Evolutionary conservation across 2,888 invertebrate species (phyloP).

Genomic region (Erebia aethiops): DNA sequence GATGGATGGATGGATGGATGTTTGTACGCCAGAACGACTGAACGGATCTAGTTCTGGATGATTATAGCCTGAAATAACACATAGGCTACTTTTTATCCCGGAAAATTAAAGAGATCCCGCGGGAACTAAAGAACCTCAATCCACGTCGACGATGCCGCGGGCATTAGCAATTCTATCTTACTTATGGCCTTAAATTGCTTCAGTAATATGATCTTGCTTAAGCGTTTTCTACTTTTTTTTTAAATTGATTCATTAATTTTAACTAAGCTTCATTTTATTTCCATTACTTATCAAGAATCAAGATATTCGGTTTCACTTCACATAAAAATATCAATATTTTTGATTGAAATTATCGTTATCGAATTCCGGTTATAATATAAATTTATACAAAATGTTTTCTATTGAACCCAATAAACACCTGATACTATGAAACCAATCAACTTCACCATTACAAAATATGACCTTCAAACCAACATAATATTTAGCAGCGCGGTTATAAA

Average conservation of each 20-base stretch:
- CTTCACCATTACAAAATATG: constrained; percentile 9
- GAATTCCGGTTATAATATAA: background rate
- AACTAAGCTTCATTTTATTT: background rate
- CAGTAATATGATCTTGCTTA: background rate
- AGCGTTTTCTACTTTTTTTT: background rate
- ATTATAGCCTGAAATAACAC: too few relatives aligned
- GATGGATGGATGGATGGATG: too few relatives aligned
- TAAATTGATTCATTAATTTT: background rate
- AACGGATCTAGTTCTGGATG: too few relatives aligned
- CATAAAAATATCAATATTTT: constrained; percentile 1
- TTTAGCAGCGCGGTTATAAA: constrained; percentile 3
- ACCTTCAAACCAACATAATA: constrained; percentile 3
- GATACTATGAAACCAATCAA: constrained; percentile 8
- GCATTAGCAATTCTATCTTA: too few relatives aligned
- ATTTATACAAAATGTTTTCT: background rate
- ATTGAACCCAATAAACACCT: constrained; percentile 9
- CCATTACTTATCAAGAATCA: background rate
- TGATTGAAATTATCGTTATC: constrained; percentile 4
- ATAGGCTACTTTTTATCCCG: too few relatives aligned
- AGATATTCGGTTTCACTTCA: background rate
- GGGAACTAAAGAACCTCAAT: too few relatives aligned
- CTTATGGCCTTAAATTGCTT: too few relatives aligned
- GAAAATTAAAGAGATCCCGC: too few relatives aligned
- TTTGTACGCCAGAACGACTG: too few relatives aligned
- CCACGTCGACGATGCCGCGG: too few relatives aligned